These are phyloP conservation scores for Palaemon carinicauda DNA, from an alignment of 1,140 invertebrate genomes.

Conservation along the genomic window DNA sequence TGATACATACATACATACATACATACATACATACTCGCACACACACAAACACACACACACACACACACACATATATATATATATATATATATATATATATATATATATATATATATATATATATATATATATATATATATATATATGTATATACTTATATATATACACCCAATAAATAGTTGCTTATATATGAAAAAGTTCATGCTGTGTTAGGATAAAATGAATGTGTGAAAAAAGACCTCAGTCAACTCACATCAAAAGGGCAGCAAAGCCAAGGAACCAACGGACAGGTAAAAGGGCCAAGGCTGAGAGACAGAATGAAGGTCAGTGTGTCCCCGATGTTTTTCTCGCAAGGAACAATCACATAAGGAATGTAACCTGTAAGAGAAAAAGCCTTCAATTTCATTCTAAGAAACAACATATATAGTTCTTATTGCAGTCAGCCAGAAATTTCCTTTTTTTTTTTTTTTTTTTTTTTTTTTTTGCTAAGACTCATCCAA, in stretches of 20 bases:
- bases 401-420: too few species aligned
- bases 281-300: background rate
- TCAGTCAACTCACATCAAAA: background rate
- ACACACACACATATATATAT: background rate
- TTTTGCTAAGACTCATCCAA: too few species aligned
- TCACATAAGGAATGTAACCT: conserved; percentile 32
- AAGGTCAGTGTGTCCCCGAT: conserved; percentile 17
- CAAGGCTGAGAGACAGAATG: background rate
- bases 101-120: background rate
- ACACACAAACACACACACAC: background rate
- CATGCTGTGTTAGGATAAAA: background rate
- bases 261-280: conserved; percentile 38
- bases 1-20: too few species aligned
- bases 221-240: background rate
- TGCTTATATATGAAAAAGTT: background rate
- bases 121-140: background rate
- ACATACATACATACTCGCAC: too few species aligned
- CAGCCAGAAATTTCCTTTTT: too few species aligned
- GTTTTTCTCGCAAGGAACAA: conserved; percentile 8
- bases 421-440: too few species aligned
- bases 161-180: too few species aligned
- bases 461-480: too few species aligned
- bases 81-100: background rate
- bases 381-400: background rate
- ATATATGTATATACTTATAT: background rate